Evolutionary conservation across 2,888 invertebrate genomes (phyloP), one percentile per base, ranked within the genome.

Genomic region (Limulus polyphemus): DNA sequence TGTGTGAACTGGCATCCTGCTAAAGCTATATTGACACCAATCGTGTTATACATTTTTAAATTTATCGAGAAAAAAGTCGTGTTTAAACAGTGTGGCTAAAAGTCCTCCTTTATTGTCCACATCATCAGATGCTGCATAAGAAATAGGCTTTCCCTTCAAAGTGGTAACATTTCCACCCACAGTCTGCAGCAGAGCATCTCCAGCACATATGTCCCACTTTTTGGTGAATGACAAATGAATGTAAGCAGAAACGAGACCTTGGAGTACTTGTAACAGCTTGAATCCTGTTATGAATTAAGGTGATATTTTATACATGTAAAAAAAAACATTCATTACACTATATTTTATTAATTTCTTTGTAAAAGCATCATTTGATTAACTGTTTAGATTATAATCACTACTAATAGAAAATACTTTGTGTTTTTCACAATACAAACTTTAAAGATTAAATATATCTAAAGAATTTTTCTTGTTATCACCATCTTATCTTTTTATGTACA

Each of bases 181-280:
- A 0, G 88, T 81, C 63, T 83, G 83, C 17, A 92, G 75, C 65
- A 92, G 83, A 10, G 90, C 91, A 77, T 91, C 80, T 10, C 95
- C 95, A 1, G 98, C 94, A 72, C 98, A 99, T 32, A 97, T 83
- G 74, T 99, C 98, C 99, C 99, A 99, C 75, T 99, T 99, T 74
- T 98, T 98, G 54, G 99, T 98, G 32, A 83, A 81, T 0, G 95
- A 97, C 10, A 84, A 83, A 73, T 99, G 99, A 11, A 97, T 78
- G 74, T 99, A 99, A 0, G 90, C 84, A 68, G 91, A 89, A 0
- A 86, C 92, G 61, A 87, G 85, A 48, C 90, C 89, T 65, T 84
- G 84, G 1, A 89, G 83, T 0, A 99, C 85, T 73, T 90, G 84
- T 32, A 89, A 73, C 11, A 83, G 82, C 77, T 90, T 90, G 72